phyloP scores from a whole-genome alignment of 1,140 invertebrate genomes.

The Achroia grisella region DNA sequence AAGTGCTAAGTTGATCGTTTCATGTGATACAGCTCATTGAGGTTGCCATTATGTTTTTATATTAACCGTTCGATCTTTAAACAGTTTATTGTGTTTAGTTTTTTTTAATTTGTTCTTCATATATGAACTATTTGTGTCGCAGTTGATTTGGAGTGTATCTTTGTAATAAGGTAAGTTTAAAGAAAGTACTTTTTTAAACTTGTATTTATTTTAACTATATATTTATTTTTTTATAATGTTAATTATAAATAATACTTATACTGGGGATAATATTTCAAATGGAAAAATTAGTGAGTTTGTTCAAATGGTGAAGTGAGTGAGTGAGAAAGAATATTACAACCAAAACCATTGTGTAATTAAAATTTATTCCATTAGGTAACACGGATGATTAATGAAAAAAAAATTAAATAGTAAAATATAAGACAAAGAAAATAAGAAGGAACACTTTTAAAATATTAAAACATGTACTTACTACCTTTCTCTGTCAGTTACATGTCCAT shows the following conservation, averaged over 20 bases:
- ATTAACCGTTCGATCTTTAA: constrained; percentile 59
- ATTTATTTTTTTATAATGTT: constrained; percentile 2
- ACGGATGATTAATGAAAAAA: no score
- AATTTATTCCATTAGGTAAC: background rate
- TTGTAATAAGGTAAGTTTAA: constrained; percentile 39
- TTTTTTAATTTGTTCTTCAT: constrained; percentile 29
- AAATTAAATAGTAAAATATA: no score
- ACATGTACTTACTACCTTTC: no score
- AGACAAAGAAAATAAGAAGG: no score
- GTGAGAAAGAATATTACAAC: no score
- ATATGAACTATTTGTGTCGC: constrained; percentile 35
- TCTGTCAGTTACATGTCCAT: no score
- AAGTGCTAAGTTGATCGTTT: constrained; percentile 71
- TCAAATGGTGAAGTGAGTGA: no score
- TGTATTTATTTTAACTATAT: constrained; percentile 5
- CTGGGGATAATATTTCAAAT: no score
- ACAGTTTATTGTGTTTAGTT: constrained; percentile 40
- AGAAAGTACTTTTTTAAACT: constrained; percentile 10
- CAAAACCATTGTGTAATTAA: no score
- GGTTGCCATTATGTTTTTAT: constrained; percentile 62
- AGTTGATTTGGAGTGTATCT: constrained; percentile 22
- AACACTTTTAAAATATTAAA: no score
- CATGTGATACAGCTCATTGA: constrained; percentile 61
- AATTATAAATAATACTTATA: no score
- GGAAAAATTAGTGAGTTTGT: no score